Evolutionary conservation across 2,888 invertebrate species (phyloP).

Genomic region (Apotomis turbidana): DNA sequence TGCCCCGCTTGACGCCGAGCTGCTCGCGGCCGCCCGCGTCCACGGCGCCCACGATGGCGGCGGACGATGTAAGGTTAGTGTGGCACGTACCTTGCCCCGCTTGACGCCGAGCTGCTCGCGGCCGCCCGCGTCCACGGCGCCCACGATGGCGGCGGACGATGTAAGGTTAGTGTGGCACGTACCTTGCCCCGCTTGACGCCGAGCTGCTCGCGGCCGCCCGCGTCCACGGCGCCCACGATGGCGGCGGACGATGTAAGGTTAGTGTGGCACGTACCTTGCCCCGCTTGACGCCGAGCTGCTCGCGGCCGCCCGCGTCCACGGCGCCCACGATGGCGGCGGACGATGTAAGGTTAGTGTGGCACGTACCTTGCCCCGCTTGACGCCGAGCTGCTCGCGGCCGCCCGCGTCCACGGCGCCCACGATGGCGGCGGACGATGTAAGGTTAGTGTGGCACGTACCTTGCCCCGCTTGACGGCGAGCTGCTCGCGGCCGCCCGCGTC

Average conservation of each 20-base stretch:
- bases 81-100: slow-evolving; percentile 66
- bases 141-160: slow-evolving; percentile 71
- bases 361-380: slow-evolving; percentile 69
- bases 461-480: slow-evolving; percentile 67
- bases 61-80: slow-evolving; percentile 51
- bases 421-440: slow-evolving; percentile 64
- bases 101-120: slow-evolving; percentile 70
- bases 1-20: slow-evolving; percentile 67
- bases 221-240: slow-evolving; percentile 81
- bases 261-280: slow-evolving; percentile 63
- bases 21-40: slow-evolving; percentile 80
- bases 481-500: slow-evolving; percentile 80
- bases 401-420: slow-evolving; percentile 82
- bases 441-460: slow-evolving; percentile 53
- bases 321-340: slow-evolving; percentile 78
- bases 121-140: slow-evolving; percentile 81
- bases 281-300: slow-evolving; percentile 68
- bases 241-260: slow-evolving; percentile 58
- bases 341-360: slow-evolving; percentile 28
- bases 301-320: slow-evolving; percentile 79
- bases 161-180: slow-evolving; percentile 5
- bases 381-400: slow-evolving; percentile 73
- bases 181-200: slow-evolving; percentile 73
- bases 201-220: slow-evolving; percentile 73
- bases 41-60: slow-evolving; percentile 78